Evolutionary conservation across 1,140 invertebrate species (phyloP).

Genomic region (Calycopis cecrops): DNA sequence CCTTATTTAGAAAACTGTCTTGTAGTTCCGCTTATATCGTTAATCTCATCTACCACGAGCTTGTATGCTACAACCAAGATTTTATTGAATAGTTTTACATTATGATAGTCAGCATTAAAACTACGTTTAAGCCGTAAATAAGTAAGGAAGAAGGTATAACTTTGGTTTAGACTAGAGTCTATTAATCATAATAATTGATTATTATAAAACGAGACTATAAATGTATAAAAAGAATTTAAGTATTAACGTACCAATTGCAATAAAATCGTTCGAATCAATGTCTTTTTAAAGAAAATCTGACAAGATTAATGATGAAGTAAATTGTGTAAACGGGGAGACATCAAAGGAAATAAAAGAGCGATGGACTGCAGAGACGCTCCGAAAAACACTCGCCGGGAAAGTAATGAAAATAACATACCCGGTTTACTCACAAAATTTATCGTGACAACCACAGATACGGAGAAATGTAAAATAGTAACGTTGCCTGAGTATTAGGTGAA

Average conservation of each 20-base stretch:
- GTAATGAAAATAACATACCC: not conserved
- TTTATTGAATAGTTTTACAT: no score
- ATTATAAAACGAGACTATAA: no score
- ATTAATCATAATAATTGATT: no score
- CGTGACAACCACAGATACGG: not conserved
- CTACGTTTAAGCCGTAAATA: no score
- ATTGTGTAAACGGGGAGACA: conserved; percentile 25
- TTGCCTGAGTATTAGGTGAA: no score
- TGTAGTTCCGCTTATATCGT: conserved; percentile 24
- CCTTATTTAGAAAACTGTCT: conserved; percentile 51
- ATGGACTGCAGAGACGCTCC: conserved; percentile 38
- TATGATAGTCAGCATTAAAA: no score
- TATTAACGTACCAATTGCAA: no score
- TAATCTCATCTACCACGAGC: conserved; percentile 14
- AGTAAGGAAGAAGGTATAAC: no score
- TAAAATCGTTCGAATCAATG: conserved; percentile 11
- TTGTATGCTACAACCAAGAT: no score
- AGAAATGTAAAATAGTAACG: no score
- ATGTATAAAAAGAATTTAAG: no score
- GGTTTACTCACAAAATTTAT: not conserved
- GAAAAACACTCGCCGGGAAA: conserved; percentile 27
- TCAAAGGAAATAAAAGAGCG: conserved; percentile 43
- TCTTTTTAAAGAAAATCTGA: conserved; percentile 41
- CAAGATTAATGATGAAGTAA: conserved; percentile 48
- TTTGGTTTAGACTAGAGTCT: no score